Base-by-base conservation (phyloP, 1,140 invertebrate species). In the Acyrthosiphon pisum region DNA sequence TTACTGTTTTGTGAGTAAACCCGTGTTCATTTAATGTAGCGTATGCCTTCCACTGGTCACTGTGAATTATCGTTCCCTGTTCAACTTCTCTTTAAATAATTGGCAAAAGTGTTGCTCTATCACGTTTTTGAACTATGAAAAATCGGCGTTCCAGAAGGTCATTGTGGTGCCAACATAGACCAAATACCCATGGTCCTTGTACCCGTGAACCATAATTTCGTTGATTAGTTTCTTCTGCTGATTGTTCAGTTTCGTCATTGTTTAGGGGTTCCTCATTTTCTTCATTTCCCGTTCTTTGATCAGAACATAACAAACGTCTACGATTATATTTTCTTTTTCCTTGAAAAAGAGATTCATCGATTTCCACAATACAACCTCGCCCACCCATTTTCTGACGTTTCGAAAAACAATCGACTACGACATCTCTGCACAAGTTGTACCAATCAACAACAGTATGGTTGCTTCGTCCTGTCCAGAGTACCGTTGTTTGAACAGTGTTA, bases 71-170 rank as follows among this genome's bases (percentile, higher is more conserved):
- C 8, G 93, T 86, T 53, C 30, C 35, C 35, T 35, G 11, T 90
- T 44, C 37, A 48, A 50, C 93, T 76, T 93, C 94, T 86, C 35
- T 92, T 94, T 93, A 50, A 53, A 94, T 94, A 90, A 93, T 94
- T 91, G 56, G 26, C 1, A 84, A 41, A 41, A 84, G 23, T 94
- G 94, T 95, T 95, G 4, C 94, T 97, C 97, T 94, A 98, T 97
- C 95, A 96, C 96, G 91, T 11, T 86, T n/a, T 44, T 44, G 3
- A 48, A 88, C 46, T 48, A 50, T 50, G 30, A 50, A 88, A 88
- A 22, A 88, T 50, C 46, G 46, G 18, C 18, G 26, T n/a, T 88
- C 11, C 41, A 86, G 23, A 86, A 86, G 4, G 41, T 46, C 83
- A 86, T 46, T 46, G 41, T 46, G 83, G 23, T 46, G 23, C 23